A percentile compares a stretch with the other conserved stretches of the same genome.
Evolutionary conservation across 2,113 vertebrate genomes (phyloP).

Genomic region (Actenoides hombroni): DNA sequence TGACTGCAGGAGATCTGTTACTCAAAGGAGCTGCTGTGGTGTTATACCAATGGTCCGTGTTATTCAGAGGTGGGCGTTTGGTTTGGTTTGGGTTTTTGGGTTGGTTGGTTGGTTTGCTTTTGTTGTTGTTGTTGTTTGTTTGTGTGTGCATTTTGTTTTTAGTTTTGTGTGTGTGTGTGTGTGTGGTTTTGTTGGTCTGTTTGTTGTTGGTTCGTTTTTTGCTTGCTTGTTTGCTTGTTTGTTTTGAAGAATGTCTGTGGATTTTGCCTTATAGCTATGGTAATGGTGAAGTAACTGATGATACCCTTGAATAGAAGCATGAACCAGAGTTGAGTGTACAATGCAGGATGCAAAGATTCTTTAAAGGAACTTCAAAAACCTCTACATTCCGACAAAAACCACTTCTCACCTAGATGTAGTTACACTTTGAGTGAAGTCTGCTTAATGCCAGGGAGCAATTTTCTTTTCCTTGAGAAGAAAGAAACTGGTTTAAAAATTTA

Average conservation of each 20-base stretch:
- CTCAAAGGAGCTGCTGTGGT: neutral
- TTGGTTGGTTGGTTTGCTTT: too few species aligned
- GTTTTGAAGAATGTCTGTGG: neutral
- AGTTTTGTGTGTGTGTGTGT: too few species aligned
- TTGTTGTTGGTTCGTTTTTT: neutral
- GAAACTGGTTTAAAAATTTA: slow-evolving; percentile 59
- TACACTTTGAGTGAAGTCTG: neutral
- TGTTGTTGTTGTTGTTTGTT: too few species aligned
- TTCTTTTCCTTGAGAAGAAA: slow-evolving; percentile 46
- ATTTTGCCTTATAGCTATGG: neutral
- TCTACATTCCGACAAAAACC: neutral
- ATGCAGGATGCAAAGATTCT: neutral
- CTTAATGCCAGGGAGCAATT: neutral
- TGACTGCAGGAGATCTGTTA: neutral
- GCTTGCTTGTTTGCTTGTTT: neutral
- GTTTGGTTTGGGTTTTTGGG: neutral
- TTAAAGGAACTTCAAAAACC: neutral
- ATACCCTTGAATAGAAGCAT: neutral
- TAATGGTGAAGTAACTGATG: neutral
- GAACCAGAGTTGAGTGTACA: neutral
- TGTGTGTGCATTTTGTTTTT: too few species aligned
- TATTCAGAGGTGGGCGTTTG: neutral
- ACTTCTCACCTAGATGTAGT: neutral
- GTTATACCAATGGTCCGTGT: neutral
- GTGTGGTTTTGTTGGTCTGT: too few species aligned